Conservation (phyloP, 2,888 invertebrate species). For the Cylindroiulus punctatus region DNA sequence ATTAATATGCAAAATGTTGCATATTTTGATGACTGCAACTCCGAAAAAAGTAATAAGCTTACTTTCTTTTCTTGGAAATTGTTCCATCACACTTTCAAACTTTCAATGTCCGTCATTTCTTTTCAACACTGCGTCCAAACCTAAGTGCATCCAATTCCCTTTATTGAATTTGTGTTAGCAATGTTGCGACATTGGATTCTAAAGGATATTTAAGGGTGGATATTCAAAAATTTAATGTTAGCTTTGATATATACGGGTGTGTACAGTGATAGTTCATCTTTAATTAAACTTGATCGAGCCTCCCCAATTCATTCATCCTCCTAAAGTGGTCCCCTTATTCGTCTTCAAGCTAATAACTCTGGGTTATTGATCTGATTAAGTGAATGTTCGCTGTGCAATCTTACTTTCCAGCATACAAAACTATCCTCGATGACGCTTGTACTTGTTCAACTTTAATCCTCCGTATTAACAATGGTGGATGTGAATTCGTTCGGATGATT, state of each 20-base stretch:
- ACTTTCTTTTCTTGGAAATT: no score
- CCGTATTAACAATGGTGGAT: neutral
- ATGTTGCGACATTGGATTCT: neutral
- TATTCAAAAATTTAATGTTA: neutral
- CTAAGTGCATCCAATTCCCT: neutral
- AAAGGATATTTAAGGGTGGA: neutral
- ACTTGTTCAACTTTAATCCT: neutral
- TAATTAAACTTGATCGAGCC: slow-evolving; percentile 5
- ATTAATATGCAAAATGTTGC: no score
- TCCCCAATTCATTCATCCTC: neutral
- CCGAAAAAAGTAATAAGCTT: no score
- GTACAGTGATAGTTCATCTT: neutral
- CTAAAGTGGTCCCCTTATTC: neutral
- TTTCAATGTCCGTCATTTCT: neutral
- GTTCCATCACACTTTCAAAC: neutral
- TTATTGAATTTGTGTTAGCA: neutral
- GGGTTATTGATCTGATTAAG: slow-evolving; percentile 5
- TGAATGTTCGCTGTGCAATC: neutral
- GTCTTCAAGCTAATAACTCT: slow-evolving; percentile 10
- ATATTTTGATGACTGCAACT: no score
- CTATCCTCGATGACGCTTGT: neutral
- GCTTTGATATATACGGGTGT: neutral
- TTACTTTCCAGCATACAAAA: neutral
- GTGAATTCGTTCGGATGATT: neutral
- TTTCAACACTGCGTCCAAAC: neutral